Percentiles rank a stretch among this genome's conserved stretches.
These are phyloP conservation scores for Heptranchias perlo DNA, from an alignment of 2,113 vertebrate genomes.

Conservation along the genomic window DNA sequence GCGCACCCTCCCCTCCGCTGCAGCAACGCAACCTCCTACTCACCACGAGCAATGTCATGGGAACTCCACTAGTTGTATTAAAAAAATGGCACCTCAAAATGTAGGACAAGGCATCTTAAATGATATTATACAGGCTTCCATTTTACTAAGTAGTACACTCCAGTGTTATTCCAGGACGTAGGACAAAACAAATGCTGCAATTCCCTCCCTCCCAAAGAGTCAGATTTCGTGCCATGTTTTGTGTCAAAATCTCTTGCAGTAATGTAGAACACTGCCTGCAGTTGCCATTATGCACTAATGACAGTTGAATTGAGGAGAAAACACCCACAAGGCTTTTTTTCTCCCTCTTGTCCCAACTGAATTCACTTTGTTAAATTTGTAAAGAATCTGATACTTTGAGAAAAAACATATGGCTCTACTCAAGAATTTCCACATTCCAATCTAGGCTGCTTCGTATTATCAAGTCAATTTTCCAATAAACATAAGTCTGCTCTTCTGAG, in stretches of 20 bases:
- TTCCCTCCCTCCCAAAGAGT: neutral
- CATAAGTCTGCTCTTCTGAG: neutral
- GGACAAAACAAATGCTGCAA: neutral
- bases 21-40: neutral
- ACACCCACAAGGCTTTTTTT: neutral
- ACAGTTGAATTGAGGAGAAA: conserved; percentile 1
- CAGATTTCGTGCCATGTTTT: neutral
- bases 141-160: neutral
- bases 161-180: neutral
- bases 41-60: neutral
- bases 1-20: neutral
- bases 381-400: conserved; percentile 19
- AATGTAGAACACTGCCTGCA: neutral
- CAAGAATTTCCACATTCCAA: conserved; percentile 33
- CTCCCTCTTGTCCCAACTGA: conserved; percentile 16
- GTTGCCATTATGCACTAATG: neutral
- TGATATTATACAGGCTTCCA: neutral
- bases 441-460: conserved; percentile 22
- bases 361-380: neutral
- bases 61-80: neutral
- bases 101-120: neutral
- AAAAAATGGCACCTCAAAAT: neutral
- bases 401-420: conserved; percentile 28
- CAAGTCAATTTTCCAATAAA: conserved; percentile 31
- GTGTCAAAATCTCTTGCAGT: neutral